phyloP scores from a whole-genome alignment of 2,888 invertebrate species.

The Thymelicus lineola region DNA sequence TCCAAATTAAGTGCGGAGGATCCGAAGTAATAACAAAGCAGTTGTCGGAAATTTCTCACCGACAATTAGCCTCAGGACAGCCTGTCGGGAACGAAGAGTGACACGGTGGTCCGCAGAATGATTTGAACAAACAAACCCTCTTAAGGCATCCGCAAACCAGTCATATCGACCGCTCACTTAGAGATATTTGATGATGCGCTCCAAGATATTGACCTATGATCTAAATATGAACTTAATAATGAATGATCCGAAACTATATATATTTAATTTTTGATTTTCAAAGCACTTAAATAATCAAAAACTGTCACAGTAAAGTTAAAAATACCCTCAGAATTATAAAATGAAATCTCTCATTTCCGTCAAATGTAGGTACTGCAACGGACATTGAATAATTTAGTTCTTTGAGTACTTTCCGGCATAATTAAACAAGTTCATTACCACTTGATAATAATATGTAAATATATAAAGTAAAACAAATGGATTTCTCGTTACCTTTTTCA shows the following conservation, averaged over 20 bases:
- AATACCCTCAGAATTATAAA: background rate
- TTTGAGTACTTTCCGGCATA: constrained; percentile 22
- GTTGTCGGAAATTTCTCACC: constrained; percentile 41
- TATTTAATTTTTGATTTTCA: background rate
- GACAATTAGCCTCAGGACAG: constrained; percentile 57
- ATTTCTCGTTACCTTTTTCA: constrained; percentile 32
- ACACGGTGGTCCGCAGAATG: constrained; percentile 49
- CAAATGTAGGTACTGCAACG: constrained; percentile 3
- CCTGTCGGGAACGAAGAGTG: constrained; percentile 59
- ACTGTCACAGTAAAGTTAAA: too few species aligned
- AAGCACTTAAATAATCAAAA: background rate
- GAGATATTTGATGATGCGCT: constrained; percentile 4
- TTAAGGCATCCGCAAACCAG: constrained; percentile 17
- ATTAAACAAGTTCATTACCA: constrained; percentile 34
- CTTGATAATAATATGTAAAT: constrained; percentile 28
- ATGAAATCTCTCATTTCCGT: background rate
- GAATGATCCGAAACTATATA: background rate
- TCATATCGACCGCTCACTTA: constrained; percentile 24
- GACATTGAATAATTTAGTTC: constrained; percentile 13
- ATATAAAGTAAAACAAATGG: constrained; percentile 30
- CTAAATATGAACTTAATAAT: constrained; percentile 4
- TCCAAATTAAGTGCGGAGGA: constrained; percentile 32
- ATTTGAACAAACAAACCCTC: constrained; percentile 63
- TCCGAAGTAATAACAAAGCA: constrained; percentile 29
- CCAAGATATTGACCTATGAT: background rate